Percentiles rank a stretch among this genome's conserved stretches.
Conservation (phyloP, 2,113 vertebrate genomes). For the Petaurus breviceps region DNA sequence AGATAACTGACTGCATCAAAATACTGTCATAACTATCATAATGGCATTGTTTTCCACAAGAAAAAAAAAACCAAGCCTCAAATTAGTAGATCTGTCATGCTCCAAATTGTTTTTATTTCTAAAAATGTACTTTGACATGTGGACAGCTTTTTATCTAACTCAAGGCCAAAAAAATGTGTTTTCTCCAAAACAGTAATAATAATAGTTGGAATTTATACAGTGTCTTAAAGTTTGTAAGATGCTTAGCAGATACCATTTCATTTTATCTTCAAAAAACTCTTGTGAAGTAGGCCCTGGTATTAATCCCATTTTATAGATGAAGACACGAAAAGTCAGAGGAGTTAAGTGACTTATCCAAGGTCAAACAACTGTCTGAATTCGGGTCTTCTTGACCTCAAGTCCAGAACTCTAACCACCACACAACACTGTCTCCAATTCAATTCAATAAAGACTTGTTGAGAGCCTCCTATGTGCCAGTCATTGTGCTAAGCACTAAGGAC, state of each 20-base stretch:
- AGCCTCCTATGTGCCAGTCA: not conserved
- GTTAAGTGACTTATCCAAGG: not conserved
- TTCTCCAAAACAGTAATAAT: slow-evolving; percentile 39
- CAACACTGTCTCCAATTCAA: not conserved
- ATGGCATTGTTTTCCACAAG: slow-evolving; percentile 66
- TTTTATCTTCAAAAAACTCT: not conserved
- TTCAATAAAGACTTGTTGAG: not conserved
- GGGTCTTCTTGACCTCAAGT: not conserved
- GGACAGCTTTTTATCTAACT: slow-evolving; percentile 57
- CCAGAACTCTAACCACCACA: not conserved
- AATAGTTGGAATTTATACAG: not conserved
- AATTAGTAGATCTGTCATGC: slow-evolving; percentile 68
- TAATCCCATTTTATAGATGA: not conserved
- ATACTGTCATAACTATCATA: slow-evolving; percentile 33
- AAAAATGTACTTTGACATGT: slow-evolving; percentile 67
- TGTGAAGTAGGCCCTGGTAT: not conserved
- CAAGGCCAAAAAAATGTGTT: slow-evolving; percentile 54
- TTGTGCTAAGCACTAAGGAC: not conserved
- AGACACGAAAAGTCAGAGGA: not conserved
- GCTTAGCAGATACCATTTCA: not conserved
- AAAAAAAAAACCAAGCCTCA: slow-evolving; percentile 59
- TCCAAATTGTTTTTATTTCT: slow-evolving; percentile 62
- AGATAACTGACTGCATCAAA: not conserved
- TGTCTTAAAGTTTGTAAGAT: not conserved
- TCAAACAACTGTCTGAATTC: not conserved